Base-by-base conservation (phyloP, 2,888 invertebrate genomes). In the Cataglyphis cursor region DNA sequence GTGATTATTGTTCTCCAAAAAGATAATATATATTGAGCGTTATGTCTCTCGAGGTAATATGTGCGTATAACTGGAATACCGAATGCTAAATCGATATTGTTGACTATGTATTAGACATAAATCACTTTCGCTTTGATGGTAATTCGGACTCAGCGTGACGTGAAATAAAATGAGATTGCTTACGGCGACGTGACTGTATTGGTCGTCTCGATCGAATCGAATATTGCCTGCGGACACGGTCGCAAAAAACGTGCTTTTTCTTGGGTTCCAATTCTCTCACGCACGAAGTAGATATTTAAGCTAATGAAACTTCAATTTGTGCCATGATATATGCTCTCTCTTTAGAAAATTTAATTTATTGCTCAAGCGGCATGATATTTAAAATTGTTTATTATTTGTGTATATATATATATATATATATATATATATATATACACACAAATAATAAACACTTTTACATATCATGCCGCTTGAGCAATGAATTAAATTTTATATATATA, bases 221-320 rank as follows among this genome's bases (percentile, higher is more conserved):
- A 8, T 48, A 73, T 66, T 78, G 87, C 87, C 85, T 80, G 70
- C 48, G 82, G 87, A 76, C 54, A 81, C 51, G 84, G 85, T 88
- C 85, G 44, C 76, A 72, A 84, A 74, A 81, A 65, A 73, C 24
- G 66, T 80, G 15, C 73, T n/a, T 83, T 83, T 84, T 86, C 18
- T 65, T 73, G 80, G 12, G 21, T 38, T 65, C 59, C 64, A 31
- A 64, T 35, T 24, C 12, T 54, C 21, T 76, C 57, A 68, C 68
- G 35, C 28, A 41, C 38, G 31, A 78, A 59, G 24, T 21, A 31
- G 59, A 61, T 31, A 61, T 28, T 59, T 31, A 31, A 61, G 21
- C 48, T 74, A 62, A 75, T 51, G 21, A 24, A 44, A 38, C 8
- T 3, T 75, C 54, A 24, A 51, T 44, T 24, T n/a, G 38, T 35